Conservation (phyloP, 2,113 vertebrate genomes). For the Motacilla alba region DNA sequence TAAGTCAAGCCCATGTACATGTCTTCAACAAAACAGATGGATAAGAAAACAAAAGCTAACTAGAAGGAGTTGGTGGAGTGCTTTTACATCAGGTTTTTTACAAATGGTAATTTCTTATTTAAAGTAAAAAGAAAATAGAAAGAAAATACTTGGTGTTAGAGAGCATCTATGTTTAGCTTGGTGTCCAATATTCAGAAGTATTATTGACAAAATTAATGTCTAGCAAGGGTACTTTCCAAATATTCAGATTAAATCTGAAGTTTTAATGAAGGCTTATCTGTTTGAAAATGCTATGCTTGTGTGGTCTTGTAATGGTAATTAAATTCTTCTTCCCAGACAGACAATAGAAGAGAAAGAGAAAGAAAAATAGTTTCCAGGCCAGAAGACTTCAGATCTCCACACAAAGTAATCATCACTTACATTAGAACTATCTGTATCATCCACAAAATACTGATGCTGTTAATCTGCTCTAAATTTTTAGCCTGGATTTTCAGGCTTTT, state of each 20-base stretch:
- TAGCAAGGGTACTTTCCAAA: background rate
- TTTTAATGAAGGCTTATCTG: conserved; percentile 35
- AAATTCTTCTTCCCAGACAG: background rate
- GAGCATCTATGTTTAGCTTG: background rate
- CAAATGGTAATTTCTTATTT: background rate
- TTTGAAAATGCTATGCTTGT: background rate
- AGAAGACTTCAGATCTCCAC: background rate
- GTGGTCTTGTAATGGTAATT: conserved; percentile 3
- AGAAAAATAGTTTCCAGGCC: background rate
- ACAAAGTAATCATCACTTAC: background rate
- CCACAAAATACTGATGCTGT: background rate
- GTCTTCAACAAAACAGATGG: background rate
- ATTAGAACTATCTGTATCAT: background rate
- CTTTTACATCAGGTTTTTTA: background rate
- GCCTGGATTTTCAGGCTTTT: background rate
- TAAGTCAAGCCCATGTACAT: background rate
- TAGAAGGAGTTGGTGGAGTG: background rate
- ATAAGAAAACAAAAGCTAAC: background rate
- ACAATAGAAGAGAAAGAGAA: background rate
- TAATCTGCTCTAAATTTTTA: background rate
- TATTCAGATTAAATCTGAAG: conserved; percentile 20
- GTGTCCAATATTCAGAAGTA: background rate
- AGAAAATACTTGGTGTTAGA: background rate
- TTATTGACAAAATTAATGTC: conserved; percentile 26
- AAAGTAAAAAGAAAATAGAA: background rate